Conservation (phyloP, 2,888 invertebrate genomes). For the Xylophagus ater region DNA sequence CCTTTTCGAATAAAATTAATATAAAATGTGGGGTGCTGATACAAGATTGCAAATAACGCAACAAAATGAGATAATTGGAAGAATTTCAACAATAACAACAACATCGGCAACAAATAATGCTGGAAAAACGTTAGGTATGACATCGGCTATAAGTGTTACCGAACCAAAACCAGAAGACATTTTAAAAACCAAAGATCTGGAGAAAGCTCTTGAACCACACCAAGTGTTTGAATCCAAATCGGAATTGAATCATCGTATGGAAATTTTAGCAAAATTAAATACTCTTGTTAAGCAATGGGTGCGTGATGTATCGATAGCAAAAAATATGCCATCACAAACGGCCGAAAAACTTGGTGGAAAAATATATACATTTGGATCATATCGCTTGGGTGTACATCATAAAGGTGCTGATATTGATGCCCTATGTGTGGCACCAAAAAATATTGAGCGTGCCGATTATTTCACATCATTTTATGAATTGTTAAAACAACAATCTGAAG, state of each 20-base stretch:
- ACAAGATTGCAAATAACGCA: constrained; percentile 25
- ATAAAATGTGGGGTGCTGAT: constrained; percentile 36
- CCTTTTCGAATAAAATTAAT: constrained; percentile 11
- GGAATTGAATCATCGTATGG: constrained; percentile 83
- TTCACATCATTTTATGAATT: constrained; percentile 88
- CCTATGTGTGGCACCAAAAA: no score
- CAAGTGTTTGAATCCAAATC: constrained; percentile 84
- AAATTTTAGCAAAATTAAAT: constrained; percentile 75
- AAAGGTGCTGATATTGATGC: constrained; percentile 99
- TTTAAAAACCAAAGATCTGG: constrained; percentile 56
- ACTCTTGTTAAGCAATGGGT: constrained; percentile 91
- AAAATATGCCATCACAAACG: constrained; percentile 85
- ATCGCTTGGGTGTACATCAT: no score
- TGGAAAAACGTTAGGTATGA: constrained; percentile 59
- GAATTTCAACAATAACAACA: background rate
- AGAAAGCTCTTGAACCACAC: constrained; percentile 63
- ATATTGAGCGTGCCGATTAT: constrained; percentile 85
- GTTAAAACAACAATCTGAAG: constrained; percentile 77
- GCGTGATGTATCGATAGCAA: constrained; percentile 69
- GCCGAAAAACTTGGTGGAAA: no score
- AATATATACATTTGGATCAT: no score
- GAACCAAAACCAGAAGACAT: constrained; percentile 62
- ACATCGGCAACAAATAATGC: constrained; percentile 5
- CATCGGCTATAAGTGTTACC: constrained; percentile 85
- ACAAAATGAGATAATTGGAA: constrained; percentile 26